A percentile compares a stretch with the other conserved stretches of the same genome.
These are phyloP conservation scores for Lophochroa leadbeateri DNA, from an alignment of 2,113 vertebrate genomes.

Conservation along the genomic window DNA sequence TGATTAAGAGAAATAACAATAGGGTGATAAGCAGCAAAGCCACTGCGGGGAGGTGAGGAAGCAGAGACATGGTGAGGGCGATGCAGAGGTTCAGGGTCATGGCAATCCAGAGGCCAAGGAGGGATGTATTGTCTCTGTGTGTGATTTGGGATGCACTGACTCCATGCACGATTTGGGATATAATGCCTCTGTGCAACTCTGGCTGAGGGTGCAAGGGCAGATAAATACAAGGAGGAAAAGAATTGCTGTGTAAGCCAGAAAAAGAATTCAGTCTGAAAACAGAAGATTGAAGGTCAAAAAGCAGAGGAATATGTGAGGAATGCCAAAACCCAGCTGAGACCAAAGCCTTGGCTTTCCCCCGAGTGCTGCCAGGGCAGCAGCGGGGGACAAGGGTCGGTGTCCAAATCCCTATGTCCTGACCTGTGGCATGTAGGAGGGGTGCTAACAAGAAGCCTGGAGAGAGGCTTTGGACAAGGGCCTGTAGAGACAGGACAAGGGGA, in stretches of 20 bases:
- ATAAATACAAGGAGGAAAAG: not conserved
- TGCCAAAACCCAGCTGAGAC: not conserved
- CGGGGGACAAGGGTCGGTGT: not conserved
- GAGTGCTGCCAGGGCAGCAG: not conserved
- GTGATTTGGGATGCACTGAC: not conserved
- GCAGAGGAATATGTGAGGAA: not conserved
- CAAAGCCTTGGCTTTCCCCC: not conserved
- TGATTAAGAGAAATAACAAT: not conserved
- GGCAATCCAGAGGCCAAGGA: not conserved
- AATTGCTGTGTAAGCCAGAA: not conserved
- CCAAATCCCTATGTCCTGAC: accelerated
- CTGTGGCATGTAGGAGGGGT: accelerated
- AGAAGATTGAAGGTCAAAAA: not conserved
- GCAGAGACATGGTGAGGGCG: accelerated
- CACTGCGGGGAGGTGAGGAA: not conserved
- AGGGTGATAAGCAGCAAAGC: not conserved
- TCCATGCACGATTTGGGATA: not conserved
- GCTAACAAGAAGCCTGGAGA: not conserved
- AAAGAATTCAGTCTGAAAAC: not conserved
- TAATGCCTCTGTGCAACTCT: not conserved
- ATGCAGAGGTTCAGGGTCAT: not conserved
- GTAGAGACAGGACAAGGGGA: not conserved
- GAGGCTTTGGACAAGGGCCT: not conserved
- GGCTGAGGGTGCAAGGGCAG: not conserved
- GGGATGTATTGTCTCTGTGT: not conserved